Conservation (phyloP, 2,888 invertebrate genomes). For the Scaeva pyrastri region DNA sequence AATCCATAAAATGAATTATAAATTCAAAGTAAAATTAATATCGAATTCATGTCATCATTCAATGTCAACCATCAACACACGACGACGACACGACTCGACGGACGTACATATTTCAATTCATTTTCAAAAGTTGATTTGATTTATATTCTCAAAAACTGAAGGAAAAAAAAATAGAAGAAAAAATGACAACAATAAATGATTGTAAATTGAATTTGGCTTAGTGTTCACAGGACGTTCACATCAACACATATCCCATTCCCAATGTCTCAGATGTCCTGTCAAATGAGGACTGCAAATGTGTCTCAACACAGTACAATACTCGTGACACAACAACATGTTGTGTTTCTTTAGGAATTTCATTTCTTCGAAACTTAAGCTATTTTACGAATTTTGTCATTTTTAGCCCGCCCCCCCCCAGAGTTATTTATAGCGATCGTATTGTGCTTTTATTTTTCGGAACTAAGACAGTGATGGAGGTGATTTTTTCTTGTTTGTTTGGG, state of each 20-base stretch:
- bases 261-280: not conserved
- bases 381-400: no score
- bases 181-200: not conserved
- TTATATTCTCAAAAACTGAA: not conserved
- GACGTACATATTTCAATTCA: no score
- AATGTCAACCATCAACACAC: not conserved
- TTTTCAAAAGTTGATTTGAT: not conserved
- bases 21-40: not conserved
- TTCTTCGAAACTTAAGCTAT: not conserved
- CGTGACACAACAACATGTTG: not conserved
- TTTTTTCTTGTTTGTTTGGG: no score
- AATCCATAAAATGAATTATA: not conserved
- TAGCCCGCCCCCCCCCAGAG: no score
- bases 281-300: no score
- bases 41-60: not conserved
- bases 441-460: no score
- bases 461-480: no score
- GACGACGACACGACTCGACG: no score
- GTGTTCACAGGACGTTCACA: not conserved
- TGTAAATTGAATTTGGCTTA: conserved; percentile 2
- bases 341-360: not conserved
- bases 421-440: no score
- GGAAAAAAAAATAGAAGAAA: not conserved
- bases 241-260: no score
- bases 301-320: no score